These are phyloP conservation scores for Xanthorhoe spadicearia DNA, from an alignment of 2,888 invertebrate genomes.

Conservation along the genomic window DNA sequence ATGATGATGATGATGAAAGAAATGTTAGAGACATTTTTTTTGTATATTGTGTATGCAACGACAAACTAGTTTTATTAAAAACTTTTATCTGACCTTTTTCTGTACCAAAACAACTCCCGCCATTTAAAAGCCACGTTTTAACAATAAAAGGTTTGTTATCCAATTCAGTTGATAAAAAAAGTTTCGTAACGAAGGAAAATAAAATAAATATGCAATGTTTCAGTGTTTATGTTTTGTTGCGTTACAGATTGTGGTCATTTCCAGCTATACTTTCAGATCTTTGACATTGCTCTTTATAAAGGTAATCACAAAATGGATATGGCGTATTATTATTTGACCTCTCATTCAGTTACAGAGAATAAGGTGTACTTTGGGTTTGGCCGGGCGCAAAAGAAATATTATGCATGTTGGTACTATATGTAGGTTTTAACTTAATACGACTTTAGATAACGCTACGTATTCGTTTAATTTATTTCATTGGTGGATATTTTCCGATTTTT, in stretches of 20 bases:
- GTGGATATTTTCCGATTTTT: not conserved
- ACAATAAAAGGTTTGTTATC: not conserved
- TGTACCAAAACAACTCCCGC: not conserved
- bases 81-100: not conserved
- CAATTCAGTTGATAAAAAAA: not conserved
- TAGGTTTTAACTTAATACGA: not conserved
- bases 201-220: not conserved
- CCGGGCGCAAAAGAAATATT: slow-evolving; percentile 26
- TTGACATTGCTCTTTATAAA: slow-evolving; percentile 31
- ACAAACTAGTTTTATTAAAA: not conserved
- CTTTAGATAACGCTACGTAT: slow-evolving; percentile 1
- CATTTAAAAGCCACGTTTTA: not conserved
- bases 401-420: too few species aligned
- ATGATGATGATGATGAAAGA: too few species aligned
- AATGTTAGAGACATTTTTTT: not conserved
- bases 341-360: slow-evolving; percentile 59
- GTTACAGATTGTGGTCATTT: not conserved
- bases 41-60: too few species aligned
- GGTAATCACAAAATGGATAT: slow-evolving; percentile 61
- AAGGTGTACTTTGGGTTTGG: slow-evolving; percentile 50
- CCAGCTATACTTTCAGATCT: slow-evolving; percentile 19
- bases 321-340: slow-evolving; percentile 51
- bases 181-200: not conserved
- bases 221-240: not conserved
- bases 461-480: not conserved